Base-by-base conservation (phyloP, 2,888 invertebrate genomes). In the Amblyteles armatorius region DNA sequence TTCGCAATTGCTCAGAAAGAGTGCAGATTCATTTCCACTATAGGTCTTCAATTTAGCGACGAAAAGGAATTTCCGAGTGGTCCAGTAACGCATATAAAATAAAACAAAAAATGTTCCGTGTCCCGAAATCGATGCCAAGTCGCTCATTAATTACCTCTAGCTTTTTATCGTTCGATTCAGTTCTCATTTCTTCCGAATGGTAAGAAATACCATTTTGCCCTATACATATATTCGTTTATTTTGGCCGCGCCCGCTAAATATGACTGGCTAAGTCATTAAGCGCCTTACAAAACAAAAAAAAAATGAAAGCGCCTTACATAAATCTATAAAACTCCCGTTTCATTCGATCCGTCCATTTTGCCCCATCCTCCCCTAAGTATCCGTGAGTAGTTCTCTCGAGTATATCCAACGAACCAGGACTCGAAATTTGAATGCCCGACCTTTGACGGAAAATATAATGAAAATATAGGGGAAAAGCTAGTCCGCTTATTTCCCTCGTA, bases 401-500 rank as follows among this genome's bases (percentile, higher is more conserved):
- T 26, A 44, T 16, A 26, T 11, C 7, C 26, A 44, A 22, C 60
- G 26, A 44, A 40, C 60, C 50, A 22, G 65, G 9, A 19, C 22
- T 2, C 33, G 65, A 76, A 76, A 50, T 76, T 65, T 50, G 48
- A 19, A 33, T 11, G 22, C 50, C n/a, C 19, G 19, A 50, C 33
- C 36, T 65, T 13, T 65, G 6, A 65, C 65, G 29, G 50, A 65
- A 50, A 7, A 50, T 74, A 76, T 52, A 63, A 63, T n/a, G 9
- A 36, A 63, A 63, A 63, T n/a, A 63, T 1, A 63, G 44, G 50
- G 29, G 36, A 33, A 50, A 50, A 11, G 36, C 22, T 33, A 50
- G 33, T 76, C 16, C 33, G 33, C 19, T 76, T 65, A 63, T 76
- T 76, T 50, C 33, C 74, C 9, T 7, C 48, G 26, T 44, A 65